A percentile compares a stretch with the other conserved stretches of the same genome.
phyloP scores from a whole-genome alignment of 2,113 vertebrate genomes.

The Ammodytes dubius region DNA sequence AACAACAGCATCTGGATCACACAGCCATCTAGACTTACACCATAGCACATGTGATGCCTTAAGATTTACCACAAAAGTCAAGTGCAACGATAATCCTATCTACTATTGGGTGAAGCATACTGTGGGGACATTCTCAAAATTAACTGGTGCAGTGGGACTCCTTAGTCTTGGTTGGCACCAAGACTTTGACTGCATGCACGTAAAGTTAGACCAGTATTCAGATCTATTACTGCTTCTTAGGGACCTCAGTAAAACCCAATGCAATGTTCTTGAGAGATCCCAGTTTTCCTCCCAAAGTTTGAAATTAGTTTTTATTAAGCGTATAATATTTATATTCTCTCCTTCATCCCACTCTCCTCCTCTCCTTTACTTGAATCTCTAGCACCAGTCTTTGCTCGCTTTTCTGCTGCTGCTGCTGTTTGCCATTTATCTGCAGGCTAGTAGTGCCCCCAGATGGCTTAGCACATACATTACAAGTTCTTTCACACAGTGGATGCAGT shows the following conservation, averaged over 20 bases:
- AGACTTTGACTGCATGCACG: slow-evolving; percentile 40
- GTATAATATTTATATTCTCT: slow-evolving; percentile 54
- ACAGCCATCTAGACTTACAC: slow-evolving; percentile 70
- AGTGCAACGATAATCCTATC: slow-evolving; percentile 55
- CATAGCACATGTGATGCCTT: slow-evolving; percentile 56
- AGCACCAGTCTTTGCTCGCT: slow-evolving; percentile 55
- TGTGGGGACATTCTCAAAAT: slow-evolving; percentile 55
- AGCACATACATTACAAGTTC: slow-evolving; percentile 70
- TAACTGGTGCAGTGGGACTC: slow-evolving; percentile 47
- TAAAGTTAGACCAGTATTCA: slow-evolving; percentile 45
- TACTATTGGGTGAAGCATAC: slow-evolving; percentile 33
- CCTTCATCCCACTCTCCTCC: slow-evolving; percentile 58
- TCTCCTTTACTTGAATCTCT: slow-evolving; percentile 59
- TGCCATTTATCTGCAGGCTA: slow-evolving; percentile 68
- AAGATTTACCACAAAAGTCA: slow-evolving; percentile 68
- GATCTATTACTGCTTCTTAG: slow-evolving; percentile 18
- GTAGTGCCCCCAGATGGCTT: slow-evolving; percentile 82
- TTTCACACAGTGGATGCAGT: background rate
- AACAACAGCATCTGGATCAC: slow-evolving; percentile 84
- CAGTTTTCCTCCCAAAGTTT: slow-evolving; percentile 50
- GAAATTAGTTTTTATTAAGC: slow-evolving; percentile 51
- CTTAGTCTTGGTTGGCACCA: slow-evolving; percentile 40
- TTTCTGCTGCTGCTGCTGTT: slow-evolving; percentile 45
- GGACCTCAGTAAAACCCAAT: slow-evolving; percentile 20
- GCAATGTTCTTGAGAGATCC: slow-evolving; percentile 24